Evolutionary conservation across 2,797 vertebrate species (phyloP).

Genomic region (Trachurus trachurus): DNA sequence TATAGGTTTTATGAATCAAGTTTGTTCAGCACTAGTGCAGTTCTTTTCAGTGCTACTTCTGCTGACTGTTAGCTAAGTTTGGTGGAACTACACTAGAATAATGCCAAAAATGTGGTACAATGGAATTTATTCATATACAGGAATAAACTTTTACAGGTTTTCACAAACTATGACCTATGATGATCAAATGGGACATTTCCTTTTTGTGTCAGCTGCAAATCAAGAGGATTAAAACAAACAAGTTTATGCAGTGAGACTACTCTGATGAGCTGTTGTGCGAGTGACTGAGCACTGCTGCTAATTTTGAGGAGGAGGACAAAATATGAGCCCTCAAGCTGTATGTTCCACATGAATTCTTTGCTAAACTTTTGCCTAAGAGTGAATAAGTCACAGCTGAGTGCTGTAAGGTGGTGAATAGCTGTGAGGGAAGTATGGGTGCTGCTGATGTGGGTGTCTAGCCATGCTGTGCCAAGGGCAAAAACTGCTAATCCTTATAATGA

Average conservation of each 20-base stretch:
- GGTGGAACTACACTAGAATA: neutral
- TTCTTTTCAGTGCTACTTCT: neutral
- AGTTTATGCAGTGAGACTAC: neutral
- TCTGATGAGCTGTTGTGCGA: neutral
- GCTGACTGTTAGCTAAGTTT: neutral
- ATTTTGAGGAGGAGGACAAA: constrained; percentile 19
- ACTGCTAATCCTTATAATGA: constrained; percentile 66
- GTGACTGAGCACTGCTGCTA: neutral
- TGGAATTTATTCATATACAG: neutral
- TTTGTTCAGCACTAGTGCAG: neutral
- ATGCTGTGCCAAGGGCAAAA: constrained; percentile 48
- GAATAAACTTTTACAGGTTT: neutral
- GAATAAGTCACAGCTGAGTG: constrained; percentile 32
- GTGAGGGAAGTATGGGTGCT: constrained; percentile 25
- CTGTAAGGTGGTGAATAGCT: constrained; percentile 16
- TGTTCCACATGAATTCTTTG: constrained; percentile 9
- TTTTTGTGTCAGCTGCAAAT: constrained; percentile 1
- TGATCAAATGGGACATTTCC: neutral
- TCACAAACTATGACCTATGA: neutral
- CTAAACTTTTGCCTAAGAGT: constrained; percentile 9
- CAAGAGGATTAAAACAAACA: constrained; percentile 15
- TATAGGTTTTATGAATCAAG: neutral
- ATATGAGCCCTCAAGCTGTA: neutral
- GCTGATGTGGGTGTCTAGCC: constrained; percentile 60
- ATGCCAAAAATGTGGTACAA: neutral